Percentiles rank a stretch among this genome's conserved stretches.
phyloP scores from a whole-genome alignment of 2,888 invertebrate species.

The Acanthacorydalis orientalis region DNA sequence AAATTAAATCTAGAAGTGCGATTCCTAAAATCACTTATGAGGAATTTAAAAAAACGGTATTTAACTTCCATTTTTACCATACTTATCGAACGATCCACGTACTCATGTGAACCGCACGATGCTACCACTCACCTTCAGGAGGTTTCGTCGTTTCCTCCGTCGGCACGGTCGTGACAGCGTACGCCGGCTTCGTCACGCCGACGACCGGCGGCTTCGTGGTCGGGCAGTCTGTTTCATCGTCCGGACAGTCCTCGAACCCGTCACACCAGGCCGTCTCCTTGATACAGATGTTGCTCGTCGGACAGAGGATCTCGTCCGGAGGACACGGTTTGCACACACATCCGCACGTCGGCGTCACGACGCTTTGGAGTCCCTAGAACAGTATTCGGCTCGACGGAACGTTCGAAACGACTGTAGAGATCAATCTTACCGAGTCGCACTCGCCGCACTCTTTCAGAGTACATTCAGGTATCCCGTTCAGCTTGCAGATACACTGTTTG shows the following conservation, averaged over 20 bases:
- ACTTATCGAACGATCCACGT: no score
- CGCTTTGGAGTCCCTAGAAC: constrained; percentile 34
- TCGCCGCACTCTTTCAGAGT: constrained; percentile 47
- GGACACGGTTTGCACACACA: constrained; percentile 62
- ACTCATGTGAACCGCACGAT: no score
- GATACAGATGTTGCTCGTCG: constrained; percentile 57
- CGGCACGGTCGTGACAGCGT: neutral
- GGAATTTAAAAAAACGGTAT: no score
- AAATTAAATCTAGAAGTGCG: no score
- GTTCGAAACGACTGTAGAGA: neutral
- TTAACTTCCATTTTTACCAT: no score
- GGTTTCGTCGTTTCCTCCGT: neutral
- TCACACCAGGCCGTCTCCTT: constrained; percentile 60
- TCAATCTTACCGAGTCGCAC: constrained; percentile 34
- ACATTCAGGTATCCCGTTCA: constrained; percentile 57
- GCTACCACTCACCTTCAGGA: constrained; percentile 11
- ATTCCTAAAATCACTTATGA: no score
- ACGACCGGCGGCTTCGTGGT: no score
- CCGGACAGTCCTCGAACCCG: constrained; percentile 63
- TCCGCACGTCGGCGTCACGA: constrained; percentile 42
- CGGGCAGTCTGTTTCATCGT: constrained; percentile 57
- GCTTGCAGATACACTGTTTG: constrained; percentile 59
- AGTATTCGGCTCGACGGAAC: neutral
- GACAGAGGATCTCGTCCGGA: constrained; percentile 46
- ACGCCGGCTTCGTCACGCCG: neutral